Evolutionary conservation across 2,888 invertebrate genomes (phyloP), one percentile per base, ranked within the genome.

Genomic region (Parnassius glacialis): DNA sequence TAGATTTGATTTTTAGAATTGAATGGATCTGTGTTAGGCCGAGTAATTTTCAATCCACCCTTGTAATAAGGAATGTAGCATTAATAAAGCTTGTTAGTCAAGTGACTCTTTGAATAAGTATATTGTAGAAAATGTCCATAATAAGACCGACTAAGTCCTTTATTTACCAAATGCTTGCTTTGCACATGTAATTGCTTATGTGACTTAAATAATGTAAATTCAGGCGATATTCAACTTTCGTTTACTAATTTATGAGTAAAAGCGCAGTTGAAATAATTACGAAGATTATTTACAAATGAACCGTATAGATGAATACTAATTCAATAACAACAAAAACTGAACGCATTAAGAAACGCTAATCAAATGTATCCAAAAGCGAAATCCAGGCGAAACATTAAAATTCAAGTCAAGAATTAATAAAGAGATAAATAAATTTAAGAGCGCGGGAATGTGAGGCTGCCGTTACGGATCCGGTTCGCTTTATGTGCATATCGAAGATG

Each of bases 401-500:
- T 85, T 85, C 85, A 83, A 86, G 83, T 83, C 70, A 80, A 83
- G 89, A 86, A 90, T 89, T 90, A 90, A 90, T 90, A 88, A 90
- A 90, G 90, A 90, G 85, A 90, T 90, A 90, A 90, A 90, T 90
- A 90, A 87, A 90, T 90, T 88, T 85, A 85, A 87, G 86, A 90
- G 86, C 82, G 80, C 80, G 87, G 83, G 88, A 90, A 89, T 90
- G 89, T 90, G 85, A 87, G 87, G 84, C 85, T 87, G 88, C 87
- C 84, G 87, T 88, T 87, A 85, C 86, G 81, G 83, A 84, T 87
- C 87, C 88, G 88, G 88, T 87, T 85, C 83, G 84, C 85, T 88
- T 87, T 89, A 89, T 90, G 90, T 90, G 90, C 90, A 91, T 90
- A 89, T 90, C 83, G 85, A 87, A 91, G 90, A 91, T 87, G 89